Evolutionary conservation across 2,797 vertebrate species (phyloP).

Genomic region (Poecilia velifera): DNA sequence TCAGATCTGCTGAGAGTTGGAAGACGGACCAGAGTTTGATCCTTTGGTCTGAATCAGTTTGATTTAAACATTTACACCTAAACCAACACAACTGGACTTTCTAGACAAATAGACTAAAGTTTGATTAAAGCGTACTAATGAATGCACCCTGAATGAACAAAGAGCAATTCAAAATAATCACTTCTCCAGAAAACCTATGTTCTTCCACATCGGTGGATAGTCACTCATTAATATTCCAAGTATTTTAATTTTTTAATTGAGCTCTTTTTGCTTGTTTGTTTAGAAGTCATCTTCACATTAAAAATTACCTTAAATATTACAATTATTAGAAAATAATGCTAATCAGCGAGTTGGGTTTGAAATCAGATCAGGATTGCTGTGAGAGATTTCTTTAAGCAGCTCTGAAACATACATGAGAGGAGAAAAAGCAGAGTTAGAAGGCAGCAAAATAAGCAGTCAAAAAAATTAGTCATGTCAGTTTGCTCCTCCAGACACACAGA

Average conservation of each 20-base stretch:
- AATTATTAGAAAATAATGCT: background rate
- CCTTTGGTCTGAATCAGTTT: too few relatives aligned
- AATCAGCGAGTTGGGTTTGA: background rate
- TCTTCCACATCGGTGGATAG: background rate
- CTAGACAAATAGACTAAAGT: too few relatives aligned
- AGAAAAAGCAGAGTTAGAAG: constrained; percentile 33
- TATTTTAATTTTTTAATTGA: background rate
- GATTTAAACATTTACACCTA: too few relatives aligned
- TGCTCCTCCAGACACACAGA: constrained; percentile 17
- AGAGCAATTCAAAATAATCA: too few relatives aligned
- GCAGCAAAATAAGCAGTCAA: constrained; percentile 50
- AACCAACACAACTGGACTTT: too few relatives aligned
- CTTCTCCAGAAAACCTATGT: background rate
- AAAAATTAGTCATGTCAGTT: constrained; percentile 57
- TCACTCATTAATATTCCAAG: background rate
- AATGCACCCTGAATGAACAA: too few relatives aligned
- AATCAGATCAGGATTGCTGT: constrained; percentile 3
- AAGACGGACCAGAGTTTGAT: too few relatives aligned
- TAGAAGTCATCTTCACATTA: background rate
- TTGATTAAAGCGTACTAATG: too few relatives aligned
- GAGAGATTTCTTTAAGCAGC: constrained; percentile 27
- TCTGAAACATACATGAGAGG: constrained; percentile 7
- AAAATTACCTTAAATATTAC: background rate
- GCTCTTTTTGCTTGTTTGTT: background rate
- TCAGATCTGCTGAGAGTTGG: too few relatives aligned